Evolutionary conservation across 2,888 invertebrate species (phyloP).

Genomic region (Synergus itoensis): DNA sequence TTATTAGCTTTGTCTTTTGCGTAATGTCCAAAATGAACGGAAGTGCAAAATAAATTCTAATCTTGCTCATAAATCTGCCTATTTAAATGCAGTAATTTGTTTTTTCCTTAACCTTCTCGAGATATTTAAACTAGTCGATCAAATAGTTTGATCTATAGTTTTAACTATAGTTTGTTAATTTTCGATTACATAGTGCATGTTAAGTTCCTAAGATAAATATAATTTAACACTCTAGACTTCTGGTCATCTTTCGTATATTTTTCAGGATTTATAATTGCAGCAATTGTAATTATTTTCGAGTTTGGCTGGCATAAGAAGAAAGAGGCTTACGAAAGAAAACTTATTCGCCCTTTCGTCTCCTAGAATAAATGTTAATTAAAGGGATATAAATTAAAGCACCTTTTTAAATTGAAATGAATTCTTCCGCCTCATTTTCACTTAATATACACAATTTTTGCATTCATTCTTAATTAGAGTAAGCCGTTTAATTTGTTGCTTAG

Average conservation of each 20-base stretch:
- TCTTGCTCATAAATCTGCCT: constrained; percentile 17
- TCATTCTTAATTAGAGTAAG: neutral
- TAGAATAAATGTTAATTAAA: neutral
- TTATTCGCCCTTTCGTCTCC: constrained; percentile 79
- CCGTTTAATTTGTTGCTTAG: neutral
- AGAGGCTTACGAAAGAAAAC: constrained; percentile 75
- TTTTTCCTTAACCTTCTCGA: constrained; percentile 14
- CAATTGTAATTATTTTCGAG: constrained; percentile 78
- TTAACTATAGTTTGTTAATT: neutral
- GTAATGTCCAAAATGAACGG: neutral
- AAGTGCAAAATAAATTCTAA: constrained; percentile 8
- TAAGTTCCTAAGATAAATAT: no score
- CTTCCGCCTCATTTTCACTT: neutral
- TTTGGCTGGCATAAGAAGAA: constrained; percentile 77
- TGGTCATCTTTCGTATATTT: constrained; percentile 51
- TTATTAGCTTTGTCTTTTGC: neutral
- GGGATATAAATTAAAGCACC: neutral
- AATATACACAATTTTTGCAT: constrained; percentile 1
- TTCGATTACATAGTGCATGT: neutral
- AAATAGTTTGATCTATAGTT: neutral
- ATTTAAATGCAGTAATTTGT: constrained; percentile 16
- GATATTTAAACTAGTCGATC: neutral
- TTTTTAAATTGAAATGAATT: neutral
- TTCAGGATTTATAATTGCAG: constrained; percentile 79
- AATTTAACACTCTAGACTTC: no score